Evolutionary conservation across 2,888 invertebrate genomes (phyloP), one percentile per base, ranked within the genome.

Genomic region (Metacarcinus magister): DNA sequence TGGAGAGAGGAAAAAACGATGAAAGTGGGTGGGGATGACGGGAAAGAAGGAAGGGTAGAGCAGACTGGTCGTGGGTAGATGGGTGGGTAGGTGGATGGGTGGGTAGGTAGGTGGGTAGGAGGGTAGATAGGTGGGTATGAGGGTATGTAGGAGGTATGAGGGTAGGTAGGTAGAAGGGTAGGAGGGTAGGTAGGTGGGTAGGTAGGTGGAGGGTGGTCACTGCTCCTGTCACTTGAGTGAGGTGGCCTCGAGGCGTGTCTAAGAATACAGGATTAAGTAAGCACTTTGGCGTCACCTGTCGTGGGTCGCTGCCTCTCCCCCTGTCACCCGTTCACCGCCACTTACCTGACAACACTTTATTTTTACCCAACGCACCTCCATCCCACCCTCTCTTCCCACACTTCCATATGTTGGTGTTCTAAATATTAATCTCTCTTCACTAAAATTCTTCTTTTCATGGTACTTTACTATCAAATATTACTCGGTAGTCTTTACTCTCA

Each of bases 241-340:
- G 95, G 75, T 60, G 89, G 67, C 93, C 90, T 19, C 43, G 67
- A 91, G 93, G 46, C 39, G 90, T 95, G 95, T 95, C 95, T 87
- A 92, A 32, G 94, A 39, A 89, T 32, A 94, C 92, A 32, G 93
- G 93, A 54, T 90, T 93, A 93, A 90, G 95, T 93, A 95, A 95
- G 93, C 95, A 95, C 95, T 95, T 91, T 44, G 67, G 46, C 87
- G 39, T 95, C 95, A 95, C 90, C 95, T 95, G 95, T 90, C 95
- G 32, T 90, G 93, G 90, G 54, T 43, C 44, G 23, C 39, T 93
- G 93, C 92, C 90, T 95, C 95, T 95, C 43, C 32, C 39, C 87
- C 87, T 94, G 44, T 94, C 94, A 94, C 94, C 32, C 43, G 93
- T 19, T 54, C 5, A 93, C 39, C 44, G 93, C 32, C 67, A 93